Percentiles rank a stretch among this genome's conserved stretches.
phyloP scores from a whole-genome alignment of 1,140 invertebrate genomes.

The Drosophila orosa region DNA sequence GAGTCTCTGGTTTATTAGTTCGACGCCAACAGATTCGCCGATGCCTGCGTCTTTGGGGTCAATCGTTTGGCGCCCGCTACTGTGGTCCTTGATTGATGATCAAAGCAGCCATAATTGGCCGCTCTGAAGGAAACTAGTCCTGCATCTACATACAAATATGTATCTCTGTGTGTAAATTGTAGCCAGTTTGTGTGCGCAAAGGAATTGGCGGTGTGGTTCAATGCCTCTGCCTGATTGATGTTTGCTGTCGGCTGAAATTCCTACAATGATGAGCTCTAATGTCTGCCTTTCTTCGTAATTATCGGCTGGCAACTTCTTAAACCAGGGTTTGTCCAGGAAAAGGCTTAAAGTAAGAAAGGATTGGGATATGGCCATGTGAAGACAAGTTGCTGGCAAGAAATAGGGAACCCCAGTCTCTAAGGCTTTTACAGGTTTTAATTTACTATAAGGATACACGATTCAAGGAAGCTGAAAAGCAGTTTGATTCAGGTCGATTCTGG shows the following conservation, averaged over 20 bases:
- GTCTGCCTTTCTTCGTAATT: slow-evolving; percentile 32
- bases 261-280: slow-evolving; percentile 42
- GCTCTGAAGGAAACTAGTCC: slow-evolving; percentile 29
- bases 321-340: neutral
- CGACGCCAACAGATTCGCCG: slow-evolving; percentile 42
- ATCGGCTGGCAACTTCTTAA: neutral
- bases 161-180: slow-evolving; percentile 14
- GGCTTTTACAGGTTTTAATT: too few relatives aligned
- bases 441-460: too few relatives aligned
- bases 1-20: slow-evolving; percentile 54
- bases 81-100: slow-evolving; percentile 47
- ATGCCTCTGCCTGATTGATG: slow-evolving; percentile 45
- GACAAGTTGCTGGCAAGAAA: too few relatives aligned
- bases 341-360: neutral
- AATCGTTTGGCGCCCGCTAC: slow-evolving; percentile 43
- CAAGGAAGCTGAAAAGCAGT: neutral
- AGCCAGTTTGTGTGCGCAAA: slow-evolving; percentile 23
- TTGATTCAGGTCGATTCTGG: neutral
- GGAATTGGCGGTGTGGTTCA: slow-evolving; percentile 31
- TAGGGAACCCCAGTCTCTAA: too few relatives aligned
- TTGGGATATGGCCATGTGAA: too few relatives aligned
- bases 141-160: slow-evolving; percentile 5
- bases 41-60: slow-evolving; percentile 53
- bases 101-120: slow-evolving; percentile 56
- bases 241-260: slow-evolving; percentile 36